Evolutionary conservation across 2,797 vertebrate genomes (phyloP).

Genomic region (Sebastes cheni): DNA sequence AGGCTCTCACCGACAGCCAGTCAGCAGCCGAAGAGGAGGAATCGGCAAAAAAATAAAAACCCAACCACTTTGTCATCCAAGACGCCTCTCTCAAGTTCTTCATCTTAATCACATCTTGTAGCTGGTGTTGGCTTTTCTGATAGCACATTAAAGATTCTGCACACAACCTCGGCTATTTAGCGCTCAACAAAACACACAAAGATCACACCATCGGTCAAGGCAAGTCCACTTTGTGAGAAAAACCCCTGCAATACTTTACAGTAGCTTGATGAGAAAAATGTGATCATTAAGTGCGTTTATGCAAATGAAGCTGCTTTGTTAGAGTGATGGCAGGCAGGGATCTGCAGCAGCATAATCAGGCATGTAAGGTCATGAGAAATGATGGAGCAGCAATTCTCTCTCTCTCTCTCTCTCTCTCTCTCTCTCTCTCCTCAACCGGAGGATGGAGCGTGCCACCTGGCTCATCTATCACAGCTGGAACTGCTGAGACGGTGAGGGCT

Average conservation of each 20-base stretch:
- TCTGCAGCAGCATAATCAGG: slow-evolving; percentile 76
- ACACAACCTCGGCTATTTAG: slow-evolving; percentile 2
- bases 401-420: slow-evolving; percentile 53
- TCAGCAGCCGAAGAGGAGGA: slow-evolving; percentile 37
- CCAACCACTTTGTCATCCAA: slow-evolving; percentile 61
- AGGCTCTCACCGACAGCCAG: slow-evolving; percentile 42
- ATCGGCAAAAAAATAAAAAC: slow-evolving; percentile 25
- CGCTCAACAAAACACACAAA: background rate
- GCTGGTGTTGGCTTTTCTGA: slow-evolving; percentile 40
- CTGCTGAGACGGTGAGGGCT: slow-evolving; percentile 79
- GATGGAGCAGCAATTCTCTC: slow-evolving; percentile 74
- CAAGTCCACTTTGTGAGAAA: background rate
- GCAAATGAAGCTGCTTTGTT: slow-evolving; percentile 68
- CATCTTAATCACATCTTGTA: slow-evolving; percentile 71
- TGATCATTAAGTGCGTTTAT: slow-evolving; percentile 71
- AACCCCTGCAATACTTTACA: background rate
- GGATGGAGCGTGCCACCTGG: slow-evolving; percentile 77
- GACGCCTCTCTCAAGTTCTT: slow-evolving; percentile 58
- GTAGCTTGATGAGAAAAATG: slow-evolving; percentile 45
- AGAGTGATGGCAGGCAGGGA: slow-evolving; percentile 61
- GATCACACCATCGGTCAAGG: slow-evolving; percentile 16
- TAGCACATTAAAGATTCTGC: slow-evolving; percentile 31
- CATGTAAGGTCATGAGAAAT: slow-evolving; percentile 80
- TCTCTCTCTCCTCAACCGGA: slow-evolving; percentile 52
- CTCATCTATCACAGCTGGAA: slow-evolving; percentile 82